phyloP scores from a whole-genome alignment of 2,888 invertebrate genomes.

The Perithous albicinctus region DNA sequence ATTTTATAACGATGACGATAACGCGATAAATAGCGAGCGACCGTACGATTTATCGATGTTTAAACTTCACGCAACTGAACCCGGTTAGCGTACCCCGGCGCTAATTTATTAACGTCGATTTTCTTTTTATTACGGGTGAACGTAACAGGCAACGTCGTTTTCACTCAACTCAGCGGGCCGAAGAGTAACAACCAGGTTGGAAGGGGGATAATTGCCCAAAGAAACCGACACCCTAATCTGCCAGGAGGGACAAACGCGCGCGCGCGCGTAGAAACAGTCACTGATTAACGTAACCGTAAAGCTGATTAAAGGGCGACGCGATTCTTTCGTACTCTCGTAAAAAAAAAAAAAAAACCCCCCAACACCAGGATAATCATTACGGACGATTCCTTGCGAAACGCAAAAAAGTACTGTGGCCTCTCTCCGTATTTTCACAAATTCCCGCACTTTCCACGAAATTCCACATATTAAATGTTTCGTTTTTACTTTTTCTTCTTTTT shows the following conservation, averaged over 20 bases:
- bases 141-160: slow-evolving; percentile 11
- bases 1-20: slow-evolving; percentile 12
- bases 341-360: slow-evolving; percentile 29
- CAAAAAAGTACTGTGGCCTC: slow-evolving; percentile 9
- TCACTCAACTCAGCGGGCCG: slow-evolving; percentile 6
- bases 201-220: slow-evolving; percentile 34
- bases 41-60: slow-evolving; percentile 1
- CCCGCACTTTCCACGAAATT: slow-evolving; percentile 42
- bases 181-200: not conserved
- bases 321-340: slow-evolving; percentile 32
- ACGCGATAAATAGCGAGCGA: slow-evolving; percentile 11
- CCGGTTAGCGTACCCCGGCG: not conserved
- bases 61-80: not conserved
- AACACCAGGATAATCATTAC: slow-evolving; percentile 37
- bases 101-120: slow-evolving; percentile 30
- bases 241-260: not conserved
- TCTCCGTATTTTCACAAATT: slow-evolving; percentile 7
- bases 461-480: slow-evolving; percentile 17
- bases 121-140: not conserved
- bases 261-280: slow-evolving; percentile 6
- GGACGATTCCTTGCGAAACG: slow-evolving; percentile 37
- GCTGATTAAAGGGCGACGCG: slow-evolving; percentile 32
- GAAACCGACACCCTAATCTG: slow-evolving; percentile 44
- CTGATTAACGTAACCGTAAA: slow-evolving; percentile 12
- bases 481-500: too few relatives aligned